phyloP scores from a whole-genome alignment of 1,140 invertebrate species.

The Macrobrachium nipponense region DNA sequence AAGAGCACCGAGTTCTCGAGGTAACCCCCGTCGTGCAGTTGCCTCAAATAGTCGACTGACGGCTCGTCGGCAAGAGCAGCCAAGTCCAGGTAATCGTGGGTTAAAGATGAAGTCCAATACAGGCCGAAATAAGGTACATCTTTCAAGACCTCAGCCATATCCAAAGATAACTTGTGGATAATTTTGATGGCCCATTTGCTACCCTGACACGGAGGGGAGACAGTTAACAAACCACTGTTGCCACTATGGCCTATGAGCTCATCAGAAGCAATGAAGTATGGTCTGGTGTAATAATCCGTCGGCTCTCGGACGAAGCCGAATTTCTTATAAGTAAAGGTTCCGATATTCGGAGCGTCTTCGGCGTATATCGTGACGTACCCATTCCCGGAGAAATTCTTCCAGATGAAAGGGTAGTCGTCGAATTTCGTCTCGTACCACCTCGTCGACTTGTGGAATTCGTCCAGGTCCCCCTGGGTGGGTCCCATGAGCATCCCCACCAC shows the following conservation, averaged over 20 bases:
- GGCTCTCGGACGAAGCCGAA: constrained; percentile 69
- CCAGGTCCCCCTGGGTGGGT: background rate
- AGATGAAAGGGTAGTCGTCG: constrained; percentile 70
- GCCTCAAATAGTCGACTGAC: background rate
- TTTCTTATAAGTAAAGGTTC: constrained; percentile 71
- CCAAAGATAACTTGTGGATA: constrained; percentile 12
- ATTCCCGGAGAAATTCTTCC: constrained; percentile 69
- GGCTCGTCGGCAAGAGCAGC: background rate
- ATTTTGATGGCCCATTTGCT: constrained; percentile 7
- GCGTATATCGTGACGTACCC: constrained; percentile 71
- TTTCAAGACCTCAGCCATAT: background rate
- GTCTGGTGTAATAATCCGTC: constrained; percentile 70
- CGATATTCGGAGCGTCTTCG: constrained; percentile 71
- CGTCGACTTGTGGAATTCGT: constrained; percentile 24
- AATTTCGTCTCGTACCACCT: constrained; percentile 61
- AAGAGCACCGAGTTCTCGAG: constrained; percentile 76
- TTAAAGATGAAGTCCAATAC: background rate
- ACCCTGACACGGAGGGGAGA: background rate
- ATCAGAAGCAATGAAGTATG: constrained; percentile 56
- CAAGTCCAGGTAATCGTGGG: background rate
- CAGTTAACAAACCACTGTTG: background rate
- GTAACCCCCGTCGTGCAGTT: constrained; percentile 64
- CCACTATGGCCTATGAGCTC: background rate
- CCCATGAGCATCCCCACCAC: constrained; percentile 68
- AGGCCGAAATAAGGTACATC: background rate